These are phyloP conservation scores for Cynopterus sphinx DNA, from an alignment of 2,797 vertebrate species.

Conservation along the genomic window DNA sequence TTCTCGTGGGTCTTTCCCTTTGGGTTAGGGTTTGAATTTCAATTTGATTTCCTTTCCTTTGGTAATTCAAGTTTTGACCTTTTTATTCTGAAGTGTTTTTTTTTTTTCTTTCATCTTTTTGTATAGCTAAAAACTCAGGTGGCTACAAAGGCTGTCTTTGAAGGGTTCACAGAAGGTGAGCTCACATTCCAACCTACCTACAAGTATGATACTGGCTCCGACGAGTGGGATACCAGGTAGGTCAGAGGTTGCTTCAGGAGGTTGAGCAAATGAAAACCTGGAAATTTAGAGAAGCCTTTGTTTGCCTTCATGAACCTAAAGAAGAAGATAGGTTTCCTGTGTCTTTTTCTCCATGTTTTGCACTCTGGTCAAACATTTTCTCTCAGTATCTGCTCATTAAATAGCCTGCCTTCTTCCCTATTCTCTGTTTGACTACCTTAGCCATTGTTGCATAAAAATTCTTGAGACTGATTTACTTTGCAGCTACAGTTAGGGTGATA, in stretches of 20 bases:
- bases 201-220: slow-evolving; percentile 96
- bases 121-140: slow-evolving; percentile 94
- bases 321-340: not conserved
- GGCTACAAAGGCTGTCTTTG: slow-evolving; percentile 91
- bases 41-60: not conserved
- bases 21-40: not conserved
- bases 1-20: not conserved
- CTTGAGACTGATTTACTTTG: slow-evolving; percentile 5
- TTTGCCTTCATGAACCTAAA: not conserved
- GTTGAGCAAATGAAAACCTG: not conserved
- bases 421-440: not conserved
- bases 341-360: not conserved
- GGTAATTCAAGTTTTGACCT: not conserved
- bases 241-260: not conserved
- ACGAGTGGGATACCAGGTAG: slow-evolving; percentile 98
- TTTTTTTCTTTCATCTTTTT: not conserved
- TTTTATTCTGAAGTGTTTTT: slow-evolving; percentile 26
- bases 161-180: slow-evolving; percentile 93
- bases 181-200: slow-evolving; percentile 98
- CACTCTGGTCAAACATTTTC: not conserved
- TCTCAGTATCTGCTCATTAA: not conserved
- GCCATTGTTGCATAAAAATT: not conserved
- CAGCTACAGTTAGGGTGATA: not conserved
- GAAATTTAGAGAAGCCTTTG: not conserved
- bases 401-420: not conserved